phyloP scores from a whole-genome alignment of 37 sponge, comb jelly and placozoan species.

The Cliona cf. orientalis region DNA sequence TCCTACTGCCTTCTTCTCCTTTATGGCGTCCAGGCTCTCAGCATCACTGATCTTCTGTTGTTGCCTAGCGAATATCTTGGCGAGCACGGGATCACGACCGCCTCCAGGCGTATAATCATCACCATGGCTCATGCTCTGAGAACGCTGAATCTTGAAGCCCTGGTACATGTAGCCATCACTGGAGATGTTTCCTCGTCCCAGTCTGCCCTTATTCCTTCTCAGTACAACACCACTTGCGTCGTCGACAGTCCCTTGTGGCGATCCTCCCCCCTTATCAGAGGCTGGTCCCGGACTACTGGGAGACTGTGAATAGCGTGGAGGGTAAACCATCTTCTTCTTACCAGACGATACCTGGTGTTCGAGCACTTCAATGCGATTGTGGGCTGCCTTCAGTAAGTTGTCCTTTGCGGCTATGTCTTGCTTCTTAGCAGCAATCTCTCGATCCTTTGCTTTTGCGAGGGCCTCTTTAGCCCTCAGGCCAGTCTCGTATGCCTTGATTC shows the following conservation, averaged over 20 bases:
- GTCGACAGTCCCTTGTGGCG: neutral
- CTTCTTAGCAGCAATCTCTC: constrained; percentile 39
- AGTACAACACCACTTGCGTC: constrained; percentile 2
- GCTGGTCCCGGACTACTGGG: neutral
- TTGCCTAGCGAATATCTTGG: constrained; percentile 41
- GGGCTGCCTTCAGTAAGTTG: constrained; percentile 7
- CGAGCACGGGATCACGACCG: constrained; percentile 34
- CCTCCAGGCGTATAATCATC: neutral
- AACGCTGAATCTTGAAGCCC: neutral
- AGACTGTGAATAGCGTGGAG: neutral
- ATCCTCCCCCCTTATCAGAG: neutral
- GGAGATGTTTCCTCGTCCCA: neutral
- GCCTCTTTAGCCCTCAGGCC: constrained; percentile 40
- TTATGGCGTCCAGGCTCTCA: neutral
- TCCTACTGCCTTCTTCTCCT: neutral
- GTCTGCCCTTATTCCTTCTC: neutral
- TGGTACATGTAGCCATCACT: constrained; percentile 27
- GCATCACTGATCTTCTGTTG: constrained; percentile 20
- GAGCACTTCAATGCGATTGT: constrained; percentile 34
- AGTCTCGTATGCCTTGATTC: constrained; percentile 36
- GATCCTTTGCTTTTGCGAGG: constrained; percentile 48
- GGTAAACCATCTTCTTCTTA: neutral
- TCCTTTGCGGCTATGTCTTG: constrained; percentile 33
- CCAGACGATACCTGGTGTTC: constrained; percentile 17
- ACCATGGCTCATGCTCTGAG: no score